Base-by-base conservation (phyloP, 2,113 vertebrate genomes). In the Mormyrus iriodes region DNA sequence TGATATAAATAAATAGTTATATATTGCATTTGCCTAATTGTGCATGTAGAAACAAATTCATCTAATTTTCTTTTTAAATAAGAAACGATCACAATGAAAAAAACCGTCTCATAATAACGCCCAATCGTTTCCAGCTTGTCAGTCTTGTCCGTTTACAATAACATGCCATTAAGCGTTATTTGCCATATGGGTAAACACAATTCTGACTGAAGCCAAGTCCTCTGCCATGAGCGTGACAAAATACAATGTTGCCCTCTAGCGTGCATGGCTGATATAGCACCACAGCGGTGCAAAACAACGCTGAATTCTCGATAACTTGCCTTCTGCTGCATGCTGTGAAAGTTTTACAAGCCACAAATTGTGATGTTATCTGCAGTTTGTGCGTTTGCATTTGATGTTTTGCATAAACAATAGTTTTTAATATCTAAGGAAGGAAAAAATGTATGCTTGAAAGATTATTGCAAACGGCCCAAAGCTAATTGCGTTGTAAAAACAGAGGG, bases 241-340 rank as follows among this genome's bases (percentile, higher is more conserved):
- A 85, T 85, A 85, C 27, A 52, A 39, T 91, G 88, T 92, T 94
- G 93, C 73, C 93, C 91, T 91, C 94, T 95, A 92, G 93, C 92
- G 93, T 91, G 8, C 35, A n/a, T 42, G 4, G 46, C 6, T 65
- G 17, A 35, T 39, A 55, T 39, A 42, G 48, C 83, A 49, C 8
- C 49, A 35, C 5, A 46, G 42, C 3, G 12, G 53, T 58, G 24
- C 7, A 87, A 42, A 52, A 52, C 27, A 42, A 17, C 35, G 7
- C 39, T 31, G 12, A 42, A 8, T 15, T 19, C 1, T 39, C 39
- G 39, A 39, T 42, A 42, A 42, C 35, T 2, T 42, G 13, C 69
- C 4, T 13, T 35, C 35, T 19, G 69, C 13, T 39, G 69, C 69
- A 39, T 76, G 69, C 12, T 6, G 35, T 42, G 73, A 35, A 42